These are phyloP conservation scores for Endotricha flammealis DNA, from an alignment of 2,888 invertebrate species.

Conservation along the genomic window DNA sequence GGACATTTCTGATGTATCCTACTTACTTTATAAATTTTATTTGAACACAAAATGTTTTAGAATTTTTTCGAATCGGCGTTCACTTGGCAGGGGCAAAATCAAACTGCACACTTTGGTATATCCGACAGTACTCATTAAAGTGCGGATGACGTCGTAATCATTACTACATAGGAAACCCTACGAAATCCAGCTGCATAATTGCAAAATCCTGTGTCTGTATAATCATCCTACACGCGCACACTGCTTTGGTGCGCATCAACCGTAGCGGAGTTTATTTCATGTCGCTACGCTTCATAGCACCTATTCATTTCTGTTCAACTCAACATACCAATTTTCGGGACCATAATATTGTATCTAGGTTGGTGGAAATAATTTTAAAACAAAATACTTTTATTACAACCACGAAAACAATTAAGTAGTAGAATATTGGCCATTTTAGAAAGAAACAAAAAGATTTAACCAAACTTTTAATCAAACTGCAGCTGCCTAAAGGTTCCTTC, in stretches of 20 bases:
- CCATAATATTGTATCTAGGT: no score
- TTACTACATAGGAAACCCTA: constrained; percentile 6
- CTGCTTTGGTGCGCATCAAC: constrained; percentile 1
- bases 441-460: no score
- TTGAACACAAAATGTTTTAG: not conserved
- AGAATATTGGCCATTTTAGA: no score
- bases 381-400: no score
- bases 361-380: no score
- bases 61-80: not conserved
- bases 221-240: constrained; percentile 2
- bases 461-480: constrained; percentile 23
- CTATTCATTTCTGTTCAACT: no score
- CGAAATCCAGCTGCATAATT: constrained; percentile 5
- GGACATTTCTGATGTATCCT: constrained; percentile 23
- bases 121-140: constrained; percentile 4
- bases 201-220: constrained; percentile 6
- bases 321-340: no score
- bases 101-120: not conserved
- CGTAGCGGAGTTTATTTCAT: not conserved
- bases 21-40: not conserved
- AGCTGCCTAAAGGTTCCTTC: constrained; percentile 57
- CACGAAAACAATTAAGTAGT: no score
- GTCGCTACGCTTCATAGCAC: not conserved
- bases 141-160: constrained; percentile 1
- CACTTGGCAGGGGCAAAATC: not conserved